These are phyloP conservation scores for Tetheella fluctuosa DNA, from an alignment of 2,888 invertebrate genomes.

Conservation along the genomic window DNA sequence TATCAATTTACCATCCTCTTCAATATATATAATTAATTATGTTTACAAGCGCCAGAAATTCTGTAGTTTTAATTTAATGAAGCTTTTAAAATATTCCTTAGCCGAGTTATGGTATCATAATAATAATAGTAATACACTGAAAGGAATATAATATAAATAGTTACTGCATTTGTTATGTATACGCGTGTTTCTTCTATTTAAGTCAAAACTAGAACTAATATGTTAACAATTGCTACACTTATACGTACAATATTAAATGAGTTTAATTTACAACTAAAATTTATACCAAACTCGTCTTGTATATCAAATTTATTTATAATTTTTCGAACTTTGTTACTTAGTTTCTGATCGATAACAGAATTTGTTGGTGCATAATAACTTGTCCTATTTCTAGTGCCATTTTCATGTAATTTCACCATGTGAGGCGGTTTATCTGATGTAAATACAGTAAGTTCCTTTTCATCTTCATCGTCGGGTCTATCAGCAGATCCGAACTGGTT, in stretches of 20 bases:
- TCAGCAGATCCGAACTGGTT: slow-evolving; percentile 90
- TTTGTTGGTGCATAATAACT: slow-evolving; percentile 44
- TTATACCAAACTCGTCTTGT: slow-evolving; percentile 43
- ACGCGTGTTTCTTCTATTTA: slow-evolving; percentile 23
- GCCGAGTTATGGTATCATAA: too few relatives aligned
- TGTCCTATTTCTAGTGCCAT: slow-evolving; percentile 58
- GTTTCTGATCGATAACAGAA: slow-evolving; percentile 58
- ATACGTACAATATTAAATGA: slow-evolving; percentile 20
- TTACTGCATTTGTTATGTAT: slow-evolving; percentile 16
- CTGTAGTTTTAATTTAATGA: slow-evolving; percentile 25
- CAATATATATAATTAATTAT: slow-evolving; percentile 65
- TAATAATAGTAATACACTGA: slow-evolving; percentile 10
- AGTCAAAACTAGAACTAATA: slow-evolving; percentile 40
- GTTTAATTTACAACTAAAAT: slow-evolving; percentile 35
- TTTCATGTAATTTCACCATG: slow-evolving; percentile 36
- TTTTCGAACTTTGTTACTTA: slow-evolving; percentile 74
- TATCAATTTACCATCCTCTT: slow-evolving; percentile 69
- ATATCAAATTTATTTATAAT: slow-evolving; percentile 66
- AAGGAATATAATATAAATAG: slow-evolving; percentile 29
- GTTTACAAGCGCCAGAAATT: slow-evolving; percentile 44
- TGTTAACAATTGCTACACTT: slow-evolving; percentile 27
- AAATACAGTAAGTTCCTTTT: slow-evolving; percentile 55
- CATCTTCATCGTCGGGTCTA: slow-evolving; percentile 87
- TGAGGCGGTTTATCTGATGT: slow-evolving; percentile 27
- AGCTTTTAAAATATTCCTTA: slow-evolving; percentile 12